Conservation (phyloP, 2,113 vertebrate genomes). For the Drymodes brunneopygia region DNA sequence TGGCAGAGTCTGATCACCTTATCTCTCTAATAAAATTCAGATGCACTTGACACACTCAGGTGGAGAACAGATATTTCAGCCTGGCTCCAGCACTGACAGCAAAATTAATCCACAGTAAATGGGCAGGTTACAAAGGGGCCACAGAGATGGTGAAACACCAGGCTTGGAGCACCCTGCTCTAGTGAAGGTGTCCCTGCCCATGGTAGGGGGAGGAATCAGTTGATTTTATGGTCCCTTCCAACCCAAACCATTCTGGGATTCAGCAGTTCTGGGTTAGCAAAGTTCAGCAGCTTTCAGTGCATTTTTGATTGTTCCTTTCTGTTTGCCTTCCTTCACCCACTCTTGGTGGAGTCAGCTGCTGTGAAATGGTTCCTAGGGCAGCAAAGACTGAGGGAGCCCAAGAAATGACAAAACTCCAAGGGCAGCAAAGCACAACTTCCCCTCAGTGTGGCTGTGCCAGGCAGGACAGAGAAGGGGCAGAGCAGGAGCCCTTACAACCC, state of each 20-base stretch:
- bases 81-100: not conserved
- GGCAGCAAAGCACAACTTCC: not conserved
- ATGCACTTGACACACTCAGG: not conserved
- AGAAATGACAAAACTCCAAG: not conserved
- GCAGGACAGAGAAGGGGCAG: not conserved
- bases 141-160: not conserved
- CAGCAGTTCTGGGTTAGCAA: not conserved
- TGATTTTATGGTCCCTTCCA: not conserved
- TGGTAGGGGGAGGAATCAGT: too few relatives aligned
- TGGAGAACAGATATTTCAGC: not conserved
- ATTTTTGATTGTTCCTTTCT: not conserved
- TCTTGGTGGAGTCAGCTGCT: not conserved
- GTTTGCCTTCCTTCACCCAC: not conserved
- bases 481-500: not conserved
- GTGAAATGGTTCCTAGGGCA: not conserved
- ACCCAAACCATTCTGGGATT: not conserved
- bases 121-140: not conserved
- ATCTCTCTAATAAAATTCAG: not conserved
- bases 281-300: not conserved
- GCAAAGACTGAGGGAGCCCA: not conserved
- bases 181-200: not conserved
- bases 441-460: not conserved
- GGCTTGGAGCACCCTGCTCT: not conserved
- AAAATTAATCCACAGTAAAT: not conserved
- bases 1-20: not conserved